Conservation (phyloP, 2,113 vertebrate genomes). For the Deroptyus accipitrinus region DNA sequence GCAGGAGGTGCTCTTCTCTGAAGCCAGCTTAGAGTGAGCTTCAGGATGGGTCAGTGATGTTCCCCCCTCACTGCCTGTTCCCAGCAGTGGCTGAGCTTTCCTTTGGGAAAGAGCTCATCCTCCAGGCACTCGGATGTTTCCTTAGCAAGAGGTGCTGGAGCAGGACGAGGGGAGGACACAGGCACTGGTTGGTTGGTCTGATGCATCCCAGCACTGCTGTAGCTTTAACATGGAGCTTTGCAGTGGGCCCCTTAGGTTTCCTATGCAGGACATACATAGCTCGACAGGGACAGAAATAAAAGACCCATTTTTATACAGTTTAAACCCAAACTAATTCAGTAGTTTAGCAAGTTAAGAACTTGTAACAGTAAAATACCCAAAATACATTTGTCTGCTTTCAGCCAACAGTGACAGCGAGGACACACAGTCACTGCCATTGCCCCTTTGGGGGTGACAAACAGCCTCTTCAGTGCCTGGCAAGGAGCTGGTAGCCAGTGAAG, state of each 20-base stretch:
- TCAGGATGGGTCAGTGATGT: background rate
- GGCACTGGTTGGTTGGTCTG: background rate
- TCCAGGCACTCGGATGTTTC: background rate
- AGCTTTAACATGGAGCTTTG: background rate
- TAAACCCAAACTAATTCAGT: slow-evolving; percentile 20
- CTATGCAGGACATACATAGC: background rate
- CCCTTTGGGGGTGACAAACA: background rate
- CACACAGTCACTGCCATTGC: background rate
- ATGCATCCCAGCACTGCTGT: background rate
- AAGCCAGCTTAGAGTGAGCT: background rate
- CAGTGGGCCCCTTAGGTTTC: background rate
- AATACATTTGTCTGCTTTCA: background rate
- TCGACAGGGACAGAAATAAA: background rate
- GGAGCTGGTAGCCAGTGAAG: background rate
- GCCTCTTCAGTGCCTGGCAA: background rate
- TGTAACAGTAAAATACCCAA: slow-evolving; percentile 66
- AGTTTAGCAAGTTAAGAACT: slow-evolving; percentile 69
- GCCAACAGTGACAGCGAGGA: background rate
- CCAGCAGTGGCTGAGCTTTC: background rate
- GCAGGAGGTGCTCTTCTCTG: background rate
- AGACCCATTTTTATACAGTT: background rate
- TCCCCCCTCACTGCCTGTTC: background rate
- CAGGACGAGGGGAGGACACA: background rate
- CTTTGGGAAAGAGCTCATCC: background rate
- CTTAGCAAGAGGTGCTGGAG: background rate